Percentiles rank a stretch among this genome's conserved stretches.
Evolutionary conservation across 2,113 vertebrate genomes (phyloP).

Genomic region (Fukomys damarensis): DNA sequence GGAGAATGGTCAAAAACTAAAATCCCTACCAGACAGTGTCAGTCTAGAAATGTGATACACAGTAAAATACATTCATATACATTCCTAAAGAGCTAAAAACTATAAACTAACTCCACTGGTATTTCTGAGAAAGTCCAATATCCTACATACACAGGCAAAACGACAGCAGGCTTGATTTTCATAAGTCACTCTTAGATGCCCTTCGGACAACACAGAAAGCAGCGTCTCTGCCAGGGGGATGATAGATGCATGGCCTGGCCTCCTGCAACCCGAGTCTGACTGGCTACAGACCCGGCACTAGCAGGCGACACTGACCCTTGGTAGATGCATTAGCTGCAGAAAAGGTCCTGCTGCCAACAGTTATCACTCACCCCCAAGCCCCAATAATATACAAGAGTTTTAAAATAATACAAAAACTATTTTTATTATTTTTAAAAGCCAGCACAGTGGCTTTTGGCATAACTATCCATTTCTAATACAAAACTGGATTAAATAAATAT

Average conservation of each 20-base stretch:
- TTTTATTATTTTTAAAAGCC: constrained; percentile 74
- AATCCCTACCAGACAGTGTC: background rate
- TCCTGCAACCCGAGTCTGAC: background rate
- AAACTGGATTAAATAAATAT: constrained; percentile 69
- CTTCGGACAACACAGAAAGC: background rate
- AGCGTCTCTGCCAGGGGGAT: background rate
- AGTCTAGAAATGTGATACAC: background rate
- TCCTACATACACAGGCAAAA: fast-evolving
- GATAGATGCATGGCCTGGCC: fast-evolving
- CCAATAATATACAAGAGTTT: constrained; percentile 49
- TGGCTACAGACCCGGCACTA: background rate
- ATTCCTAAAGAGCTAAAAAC: background rate
- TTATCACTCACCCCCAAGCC: background rate
- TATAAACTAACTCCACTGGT: fast-evolving
- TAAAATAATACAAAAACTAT: constrained; percentile 62
- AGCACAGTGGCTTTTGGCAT: constrained; percentile 53
- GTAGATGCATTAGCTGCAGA: background rate
- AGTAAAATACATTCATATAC: fast-evolving
- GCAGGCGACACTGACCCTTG: background rate
- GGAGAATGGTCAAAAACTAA: background rate
- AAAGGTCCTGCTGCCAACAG: background rate
- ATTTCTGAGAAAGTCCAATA: background rate
- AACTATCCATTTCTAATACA: constrained; percentile 66
- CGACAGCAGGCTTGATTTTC: fast-evolving
- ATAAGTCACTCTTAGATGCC: background rate